phyloP scores from a whole-genome alignment of 2,888 invertebrate species.

The Tyria jacobaeae region DNA sequence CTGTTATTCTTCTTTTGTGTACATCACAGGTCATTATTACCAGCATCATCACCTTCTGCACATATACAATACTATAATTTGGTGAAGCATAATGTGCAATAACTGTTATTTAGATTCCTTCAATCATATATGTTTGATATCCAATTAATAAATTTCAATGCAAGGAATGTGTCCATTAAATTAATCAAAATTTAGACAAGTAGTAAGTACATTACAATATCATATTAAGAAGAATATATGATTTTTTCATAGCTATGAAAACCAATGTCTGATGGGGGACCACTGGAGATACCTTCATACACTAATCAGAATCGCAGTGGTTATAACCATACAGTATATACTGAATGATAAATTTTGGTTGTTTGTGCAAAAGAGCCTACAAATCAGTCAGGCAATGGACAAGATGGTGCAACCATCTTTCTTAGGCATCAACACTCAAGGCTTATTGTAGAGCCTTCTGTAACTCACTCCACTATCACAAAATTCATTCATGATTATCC shows the following conservation, averaged over 20 bases:
- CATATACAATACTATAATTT: not conserved
- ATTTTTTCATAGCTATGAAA: not conserved
- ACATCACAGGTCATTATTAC: not conserved
- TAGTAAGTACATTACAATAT: not conserved
- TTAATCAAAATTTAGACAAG: not conserved
- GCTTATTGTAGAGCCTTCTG: slow-evolving; percentile 90
- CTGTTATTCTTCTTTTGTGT: not conserved
- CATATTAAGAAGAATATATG: not conserved
- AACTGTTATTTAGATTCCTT: not conserved
- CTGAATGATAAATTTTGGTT: slow-evolving; percentile 11
- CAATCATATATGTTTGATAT: not conserved
- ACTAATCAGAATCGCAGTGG: slow-evolving; percentile 2
- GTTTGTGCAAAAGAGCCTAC: slow-evolving; percentile 50
- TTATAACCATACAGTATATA: not conserved
- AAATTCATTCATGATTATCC: slow-evolving; percentile 96
- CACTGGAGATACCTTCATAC: too few species aligned
- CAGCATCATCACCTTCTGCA: not conserved
- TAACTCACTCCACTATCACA: slow-evolving; percentile 90
- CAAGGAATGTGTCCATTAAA: not conserved
- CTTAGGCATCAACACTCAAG: slow-evolving; percentile 75
- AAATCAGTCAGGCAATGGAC: slow-evolving; percentile 57
- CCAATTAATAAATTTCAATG: not conserved
- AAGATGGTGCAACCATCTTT: slow-evolving; percentile 46
- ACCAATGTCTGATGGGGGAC: too few species aligned
- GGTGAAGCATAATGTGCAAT: not conserved